These are phyloP conservation scores for Ophion obscuratus DNA, from an alignment of 2,888 invertebrate species.

Conservation along the genomic window DNA sequence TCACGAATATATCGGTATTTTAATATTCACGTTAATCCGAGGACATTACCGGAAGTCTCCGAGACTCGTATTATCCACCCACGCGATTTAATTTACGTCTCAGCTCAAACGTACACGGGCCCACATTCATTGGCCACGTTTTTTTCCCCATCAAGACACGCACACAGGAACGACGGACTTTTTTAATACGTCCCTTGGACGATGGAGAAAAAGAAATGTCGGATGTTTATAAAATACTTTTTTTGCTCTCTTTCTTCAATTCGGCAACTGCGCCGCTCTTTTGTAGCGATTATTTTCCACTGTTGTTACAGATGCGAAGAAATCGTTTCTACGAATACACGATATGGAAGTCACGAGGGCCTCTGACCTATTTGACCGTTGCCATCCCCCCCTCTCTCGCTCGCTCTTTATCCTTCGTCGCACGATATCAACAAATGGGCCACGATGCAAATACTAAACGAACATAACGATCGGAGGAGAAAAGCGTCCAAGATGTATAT, in stretches of 20 bases:
- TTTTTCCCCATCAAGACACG: neutral
- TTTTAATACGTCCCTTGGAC: neutral
- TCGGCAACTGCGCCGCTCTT: neutral
- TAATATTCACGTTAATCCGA: slow-evolving; percentile 13
- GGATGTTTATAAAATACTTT: neutral
- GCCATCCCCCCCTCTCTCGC: slow-evolving; percentile 22
- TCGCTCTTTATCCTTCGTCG: neutral
- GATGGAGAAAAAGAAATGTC: neutral
- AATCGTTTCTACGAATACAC: slow-evolving; percentile 30
- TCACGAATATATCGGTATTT: neutral
- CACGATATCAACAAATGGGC: slow-evolving; percentile 24
- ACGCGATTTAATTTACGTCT: slow-evolving; percentile 21
- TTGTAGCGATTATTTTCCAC: neutral
- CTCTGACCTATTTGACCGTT: slow-evolving; percentile 49
- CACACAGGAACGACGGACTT: neutral
- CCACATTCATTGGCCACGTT: slow-evolving; percentile 27
- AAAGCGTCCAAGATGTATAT: slow-evolving; percentile 10
- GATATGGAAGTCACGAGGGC: slow-evolving; percentile 17
- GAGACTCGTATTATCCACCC: slow-evolving; percentile 29
- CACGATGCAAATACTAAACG: neutral
- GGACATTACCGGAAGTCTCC: slow-evolving; percentile 15
- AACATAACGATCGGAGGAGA: slow-evolving; percentile 19
- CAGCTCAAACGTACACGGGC: neutral
- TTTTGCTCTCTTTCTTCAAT: neutral
- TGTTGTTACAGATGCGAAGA: neutral